Base-by-base conservation (phyloP, 2,113 vertebrate genomes). In the Polypterus senegalus region DNA sequence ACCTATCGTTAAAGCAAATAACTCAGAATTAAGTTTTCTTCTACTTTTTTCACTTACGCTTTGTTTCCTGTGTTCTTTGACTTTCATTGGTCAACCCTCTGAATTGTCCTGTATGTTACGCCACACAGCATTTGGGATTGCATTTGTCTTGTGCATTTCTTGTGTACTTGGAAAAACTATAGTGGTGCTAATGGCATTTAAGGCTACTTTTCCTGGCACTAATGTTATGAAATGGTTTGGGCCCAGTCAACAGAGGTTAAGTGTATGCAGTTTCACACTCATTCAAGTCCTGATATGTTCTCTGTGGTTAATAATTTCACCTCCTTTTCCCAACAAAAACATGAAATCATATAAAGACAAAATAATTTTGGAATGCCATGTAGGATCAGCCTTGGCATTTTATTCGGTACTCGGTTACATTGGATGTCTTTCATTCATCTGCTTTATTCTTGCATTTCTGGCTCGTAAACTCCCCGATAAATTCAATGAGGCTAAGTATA, bases 161-260 rank as follows among this genome's bases (percentile, higher is more conserved):
- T 58, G 56, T 58, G 56, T 58, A 45, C 56, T 58, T 27, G 56
- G 56, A 45, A 58, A 58, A 58, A 58, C 56, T 45, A 58, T 58
- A 45, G 56, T 58, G n/a, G 56, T 58, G 56, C 46, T 58, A 58
- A 58, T 58, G 56, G 56, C 56, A 7, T 58, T 58, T 45, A 58
- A 45, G 27, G 56, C 56, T 44, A 58, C 56, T 45, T 45, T 58
- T 3, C 56, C 56, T 27, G 56, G 56, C 27, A 44, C 6, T 58
- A 58, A 58, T 45, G 46, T 58, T 58, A 58, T 58, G 56, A 58
- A 58, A 58, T 58, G 56, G 56, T 58, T 58, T 58, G 56, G 56
- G 5, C 56, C 56, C 56, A 58, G 7, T 8, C 56, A 58, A 43
- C 56, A 58, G 27, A 4, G 43, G 4, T 58, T 58, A 58, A 58